Evolutionary conservation across 2,888 invertebrate species (phyloP).

Genomic region (Cyclophora punctaria): DNA sequence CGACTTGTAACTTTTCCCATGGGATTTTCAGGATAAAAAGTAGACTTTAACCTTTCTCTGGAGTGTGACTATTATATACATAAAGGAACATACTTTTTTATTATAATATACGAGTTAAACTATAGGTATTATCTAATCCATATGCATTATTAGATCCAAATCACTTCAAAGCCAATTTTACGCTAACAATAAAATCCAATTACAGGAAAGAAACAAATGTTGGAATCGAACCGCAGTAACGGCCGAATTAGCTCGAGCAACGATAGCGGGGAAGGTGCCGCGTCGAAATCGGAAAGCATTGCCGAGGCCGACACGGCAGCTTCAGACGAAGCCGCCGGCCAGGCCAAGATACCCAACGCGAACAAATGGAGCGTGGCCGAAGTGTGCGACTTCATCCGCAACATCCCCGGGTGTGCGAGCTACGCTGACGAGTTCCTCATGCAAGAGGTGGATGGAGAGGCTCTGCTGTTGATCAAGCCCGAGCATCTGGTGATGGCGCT

Average conservation of each 20-base stretch:
- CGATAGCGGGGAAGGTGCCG: constrained; percentile 49
- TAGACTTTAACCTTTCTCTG: too few relatives aligned
- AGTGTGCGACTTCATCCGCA: constrained; percentile 91
- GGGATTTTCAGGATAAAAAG: too few relatives aligned
- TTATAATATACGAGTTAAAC: too few relatives aligned
- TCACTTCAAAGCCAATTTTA: too few relatives aligned
- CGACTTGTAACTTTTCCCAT: too few relatives aligned
- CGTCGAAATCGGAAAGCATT: constrained; percentile 18
- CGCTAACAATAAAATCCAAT: not conserved
- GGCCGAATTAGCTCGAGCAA: constrained; percentile 61
- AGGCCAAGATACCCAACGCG: constrained; percentile 43
- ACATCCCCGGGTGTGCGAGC: constrained; percentile 91
- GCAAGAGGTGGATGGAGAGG: constrained; percentile 98
- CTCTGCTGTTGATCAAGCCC: constrained; percentile 91
- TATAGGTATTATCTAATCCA: too few relatives aligned
- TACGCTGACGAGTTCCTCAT: constrained; percentile 96
- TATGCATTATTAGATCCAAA: too few relatives aligned
- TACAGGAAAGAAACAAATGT: constrained; percentile 72
- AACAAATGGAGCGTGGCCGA: constrained; percentile 78
- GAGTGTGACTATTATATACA: too few relatives aligned
- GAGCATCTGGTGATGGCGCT: constrained; percentile 96
- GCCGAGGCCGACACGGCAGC: constrained; percentile 12
- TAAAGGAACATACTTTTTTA: too few relatives aligned
- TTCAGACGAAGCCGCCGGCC: constrained; percentile 12
- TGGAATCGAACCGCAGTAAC: constrained; percentile 35